Evolutionary conservation across 2,888 invertebrate genomes (phyloP).

Genomic region (Brachypterus glaber): DNA sequence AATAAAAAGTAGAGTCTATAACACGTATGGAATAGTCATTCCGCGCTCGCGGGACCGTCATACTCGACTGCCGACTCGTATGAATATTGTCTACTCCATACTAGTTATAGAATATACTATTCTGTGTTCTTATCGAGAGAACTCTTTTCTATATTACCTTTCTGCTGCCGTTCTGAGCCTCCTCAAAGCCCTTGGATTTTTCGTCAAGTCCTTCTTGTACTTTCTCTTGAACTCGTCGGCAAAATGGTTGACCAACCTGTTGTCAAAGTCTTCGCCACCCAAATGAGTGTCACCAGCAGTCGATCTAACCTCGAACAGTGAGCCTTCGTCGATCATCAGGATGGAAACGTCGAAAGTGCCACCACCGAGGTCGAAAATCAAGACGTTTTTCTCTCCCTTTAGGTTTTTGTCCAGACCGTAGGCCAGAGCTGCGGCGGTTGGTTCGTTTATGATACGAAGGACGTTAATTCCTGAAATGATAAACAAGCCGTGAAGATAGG

Average conservation of each 20-base stretch:
- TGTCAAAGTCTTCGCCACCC: slow-evolving; percentile 63
- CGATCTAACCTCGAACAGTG: slow-evolving; percentile 73
- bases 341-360: slow-evolving; percentile 62
- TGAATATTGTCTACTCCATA: too few relatives aligned
- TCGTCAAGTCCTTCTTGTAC: slow-evolving; percentile 41
- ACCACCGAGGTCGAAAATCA: slow-evolving; percentile 48
- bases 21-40: too few relatives aligned
- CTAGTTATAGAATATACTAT: too few relatives aligned
- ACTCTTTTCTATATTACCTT: slow-evolving; percentile 22
- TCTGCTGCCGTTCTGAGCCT: slow-evolving; percentile 45
- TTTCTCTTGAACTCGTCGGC: slow-evolving; percentile 49
- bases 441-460: slow-evolving; percentile 53
- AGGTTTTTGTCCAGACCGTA: slow-evolving; percentile 28
- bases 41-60: too few relatives aligned
- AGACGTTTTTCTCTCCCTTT: slow-evolving; percentile 32
- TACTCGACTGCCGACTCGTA: too few relatives aligned
- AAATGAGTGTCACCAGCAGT: slow-evolving; percentile 80
- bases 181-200: slow-evolving; percentile 40
- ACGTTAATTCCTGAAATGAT: slow-evolving; percentile 60
- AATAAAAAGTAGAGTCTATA: too few relatives aligned
- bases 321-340: slow-evolving; percentile 55
- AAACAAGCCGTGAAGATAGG: too few relatives aligned
- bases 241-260: slow-evolving; percentile 48
- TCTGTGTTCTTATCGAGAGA: not conserved
- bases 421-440: slow-evolving; percentile 25